Base-by-base conservation (phyloP, 2,113 vertebrate genomes). In the Aspidoscelis tigris region DNA sequence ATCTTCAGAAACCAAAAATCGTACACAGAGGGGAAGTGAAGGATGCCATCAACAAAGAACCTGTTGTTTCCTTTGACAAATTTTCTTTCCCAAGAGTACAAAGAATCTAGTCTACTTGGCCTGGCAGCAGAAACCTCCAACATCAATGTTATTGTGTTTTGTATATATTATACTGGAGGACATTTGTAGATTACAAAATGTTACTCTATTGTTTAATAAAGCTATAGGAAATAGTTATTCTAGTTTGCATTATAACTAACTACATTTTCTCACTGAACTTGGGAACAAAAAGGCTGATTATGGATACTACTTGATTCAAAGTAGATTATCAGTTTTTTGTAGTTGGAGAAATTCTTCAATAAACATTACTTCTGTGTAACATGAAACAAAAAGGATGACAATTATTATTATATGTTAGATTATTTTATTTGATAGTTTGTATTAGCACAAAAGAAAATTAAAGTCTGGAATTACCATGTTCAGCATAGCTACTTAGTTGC, bases 1-100 rank as follows among this genome's bases (percentile, higher is more conserved):
- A 92, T 93, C 78, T 90, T 87, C 81, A 84, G 76, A 87, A 92
- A 92, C 82, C 2, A 44, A 92, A 90, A 91, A 65, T 41, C 55
- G 6, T 2, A 0, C 69, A 76, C 55, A 10, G 16, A 61, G 14
- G 33, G 33, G 21, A 84, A 72, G 86, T 80, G 82, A 93, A 86
- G 47, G 89, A 84, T 43, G 84, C 84, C 83, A 8, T 47, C 76
- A 68, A 92, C 88, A 95, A 90, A 93, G 78, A 58, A 7, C 72
- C 66, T 89, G 79, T 90, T 95, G 82, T 95, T 82, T 76, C 89
- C 71, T 65, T 68, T 80, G 84, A 89, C 88, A 2, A 84, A 70
- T 82, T 86, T 10, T 47, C 88, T 90, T 87, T 89, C 90, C 83
- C 82, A 70, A 70, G 88, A 88, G 68, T 82, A 73, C n/a, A 74